Base-by-base conservation (phyloP, 2,797 vertebrate species). In the Crenuchus spilurus region DNA sequence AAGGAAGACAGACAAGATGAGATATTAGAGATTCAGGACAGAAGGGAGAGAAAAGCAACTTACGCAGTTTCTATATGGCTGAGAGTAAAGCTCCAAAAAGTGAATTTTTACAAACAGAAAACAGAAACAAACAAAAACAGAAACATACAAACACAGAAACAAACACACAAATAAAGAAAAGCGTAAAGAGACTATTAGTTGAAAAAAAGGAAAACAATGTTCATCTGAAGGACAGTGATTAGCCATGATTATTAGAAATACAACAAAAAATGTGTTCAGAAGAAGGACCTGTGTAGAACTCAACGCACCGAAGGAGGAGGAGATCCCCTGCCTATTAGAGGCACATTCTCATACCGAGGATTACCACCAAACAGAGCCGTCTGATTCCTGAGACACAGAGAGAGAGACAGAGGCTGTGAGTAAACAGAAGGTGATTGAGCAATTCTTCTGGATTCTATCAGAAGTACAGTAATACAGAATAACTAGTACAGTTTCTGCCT, bases 321-420 rank as follows among this genome's bases (percentile, higher is more conserved):
- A 10, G 97, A 97, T 80, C 94, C 96, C 90, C 97, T 93, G 81
- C 96, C 95, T 66, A 98, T 98, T 76, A 99, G 93, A 0, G 97
- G 96, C 64, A 96, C 95, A 1, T 98, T 99, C 89, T 99, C 97
- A 2, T 99, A 99, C 63, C 95, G 95, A 0, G 97, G 97, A 83
- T 93, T 97, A 71, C 95, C 95, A 58, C 96, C 96, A 0, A 97
- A 99, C 78, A 99, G 94, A 90, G 93, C 91, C 0, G 96, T 94
- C 80, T 98, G 96, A 89, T 98, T 99, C 97, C 97, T 99, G 87
- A 0, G 14, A 35, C 9, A 28, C 16, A 26, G 6, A 14, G 10
- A 30, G 9, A 28, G 9, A 16, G 6, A 14, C 18, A 39, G 5
- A 35, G 10, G 7, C n/a, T n/a, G n/a, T n/a, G n/a, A n/a, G n/a